Evolutionary conservation across 2,113 vertebrate genomes (phyloP).

Genomic region (Plecotus auritus): DNA sequence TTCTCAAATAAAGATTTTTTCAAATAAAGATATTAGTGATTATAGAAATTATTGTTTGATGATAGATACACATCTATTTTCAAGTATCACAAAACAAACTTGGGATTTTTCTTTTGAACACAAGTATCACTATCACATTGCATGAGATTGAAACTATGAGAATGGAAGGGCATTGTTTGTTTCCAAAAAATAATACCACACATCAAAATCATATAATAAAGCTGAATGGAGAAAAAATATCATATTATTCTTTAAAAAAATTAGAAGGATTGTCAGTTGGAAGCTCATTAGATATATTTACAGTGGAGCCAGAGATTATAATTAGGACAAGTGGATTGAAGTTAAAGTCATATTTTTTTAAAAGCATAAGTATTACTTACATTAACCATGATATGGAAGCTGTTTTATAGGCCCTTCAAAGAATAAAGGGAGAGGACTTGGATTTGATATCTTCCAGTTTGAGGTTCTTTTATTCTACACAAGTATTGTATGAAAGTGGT

Average conservation of each 20-base stretch:
- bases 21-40: not conserved
- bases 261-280: not conserved
- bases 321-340: not conserved
- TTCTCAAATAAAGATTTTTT: not conserved
- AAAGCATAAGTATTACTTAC: not conserved
- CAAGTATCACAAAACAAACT: not conserved
- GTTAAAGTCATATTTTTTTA: not conserved
- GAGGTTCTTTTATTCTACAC: not conserved
- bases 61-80: not conserved
- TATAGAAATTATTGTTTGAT: not conserved
- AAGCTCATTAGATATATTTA: not conserved
- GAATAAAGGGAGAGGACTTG: not conserved
- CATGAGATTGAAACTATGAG: not conserved
- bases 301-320: not conserved
- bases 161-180: not conserved
- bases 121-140: not conserved
- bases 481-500: not conserved
- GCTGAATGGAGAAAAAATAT: not conserved
- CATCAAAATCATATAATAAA: not conserved
- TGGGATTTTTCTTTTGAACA: not conserved
- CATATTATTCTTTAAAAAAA: not conserved
- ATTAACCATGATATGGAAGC: not conserved
- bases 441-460: not conserved
- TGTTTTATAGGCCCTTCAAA: constrained; percentile 11
- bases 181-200: not conserved